These are phyloP conservation scores for Eupelmus urozonus DNA, from an alignment of 2,888 invertebrate species.

Conservation along the genomic window DNA sequence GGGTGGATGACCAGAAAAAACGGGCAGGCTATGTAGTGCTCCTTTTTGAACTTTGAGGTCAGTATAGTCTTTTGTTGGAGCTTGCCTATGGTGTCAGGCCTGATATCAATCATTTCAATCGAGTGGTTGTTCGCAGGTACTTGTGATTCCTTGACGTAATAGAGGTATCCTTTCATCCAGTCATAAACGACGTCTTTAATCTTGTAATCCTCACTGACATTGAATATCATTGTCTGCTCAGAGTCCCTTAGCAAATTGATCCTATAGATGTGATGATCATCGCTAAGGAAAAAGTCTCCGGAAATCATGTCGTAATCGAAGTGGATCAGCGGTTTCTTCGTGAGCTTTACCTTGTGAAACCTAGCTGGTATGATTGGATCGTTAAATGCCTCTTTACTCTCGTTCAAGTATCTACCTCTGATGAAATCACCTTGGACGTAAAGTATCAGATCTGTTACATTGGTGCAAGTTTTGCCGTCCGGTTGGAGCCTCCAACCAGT, in stretches of 20 bases:
- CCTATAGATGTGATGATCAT: slow-evolving; percentile 36
- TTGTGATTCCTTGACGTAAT: slow-evolving; percentile 35
- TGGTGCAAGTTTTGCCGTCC: slow-evolving; percentile 16
- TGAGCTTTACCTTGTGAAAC: neutral
- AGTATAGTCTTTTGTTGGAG: slow-evolving; percentile 7
- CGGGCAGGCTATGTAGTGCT: slow-evolving; percentile 30
- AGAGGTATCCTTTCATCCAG: slow-evolving; percentile 15
- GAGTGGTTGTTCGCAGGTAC: slow-evolving; percentile 20
- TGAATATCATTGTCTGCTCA: slow-evolving; percentile 19
- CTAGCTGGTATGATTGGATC: slow-evolving; percentile 26
- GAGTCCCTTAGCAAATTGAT: slow-evolving; percentile 13
- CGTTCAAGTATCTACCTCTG: slow-evolving; percentile 10
- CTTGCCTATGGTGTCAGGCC: neutral
- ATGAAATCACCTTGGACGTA: slow-evolving; percentile 21
- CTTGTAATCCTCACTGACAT: neutral
- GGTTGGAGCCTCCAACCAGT: slow-evolving; percentile 33
- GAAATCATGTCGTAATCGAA: slow-evolving; percentile 44
- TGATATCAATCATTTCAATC: slow-evolving; percentile 13
- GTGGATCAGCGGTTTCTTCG: slow-evolving; percentile 4
- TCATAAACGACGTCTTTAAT: slow-evolving; percentile 29
- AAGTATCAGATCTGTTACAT: slow-evolving; percentile 7
- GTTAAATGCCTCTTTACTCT: slow-evolving; percentile 6
- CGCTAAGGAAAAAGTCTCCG: slow-evolving; percentile 40
- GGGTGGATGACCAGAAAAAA: slow-evolving; percentile 40
- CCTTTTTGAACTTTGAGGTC: slow-evolving; percentile 10